These are phyloP conservation scores for Ligdia adustata DNA, from an alignment of 2,888 invertebrate species.

Conservation along the genomic window DNA sequence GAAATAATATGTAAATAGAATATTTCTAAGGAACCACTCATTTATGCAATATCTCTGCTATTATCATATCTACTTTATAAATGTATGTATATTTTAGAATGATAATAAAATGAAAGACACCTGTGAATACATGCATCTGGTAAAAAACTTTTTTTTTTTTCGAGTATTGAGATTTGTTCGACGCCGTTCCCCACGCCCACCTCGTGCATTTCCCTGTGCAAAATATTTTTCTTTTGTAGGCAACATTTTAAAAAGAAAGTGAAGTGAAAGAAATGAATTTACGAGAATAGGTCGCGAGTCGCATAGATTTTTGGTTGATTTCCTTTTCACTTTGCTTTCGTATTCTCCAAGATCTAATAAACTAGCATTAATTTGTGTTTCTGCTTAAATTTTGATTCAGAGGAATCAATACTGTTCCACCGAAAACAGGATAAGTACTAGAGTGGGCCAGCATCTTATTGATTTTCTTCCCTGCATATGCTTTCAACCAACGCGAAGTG, in stretches of 20 bases:
- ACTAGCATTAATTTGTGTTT: slow-evolving; percentile 77
- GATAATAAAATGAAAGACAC: too few relatives aligned
- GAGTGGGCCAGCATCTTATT: slow-evolving; percentile 83
- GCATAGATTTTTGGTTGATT: slow-evolving; percentile 84
- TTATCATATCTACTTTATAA: too few relatives aligned
- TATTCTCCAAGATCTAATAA: slow-evolving; percentile 81
- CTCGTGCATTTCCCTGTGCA: too few relatives aligned
- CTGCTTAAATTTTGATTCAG: slow-evolving; percentile 75
- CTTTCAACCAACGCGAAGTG: slow-evolving; percentile 83
- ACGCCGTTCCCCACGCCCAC: too few relatives aligned
- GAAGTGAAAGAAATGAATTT: slow-evolving; percentile 83
- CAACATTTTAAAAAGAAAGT: slow-evolving; percentile 82
- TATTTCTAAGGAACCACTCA: too few relatives aligned
- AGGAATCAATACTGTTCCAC: slow-evolving; percentile 64
- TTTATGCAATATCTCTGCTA: too few relatives aligned
- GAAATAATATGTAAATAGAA: too few relatives aligned
- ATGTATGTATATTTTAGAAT: too few relatives aligned
- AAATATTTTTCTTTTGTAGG: too few relatives aligned
- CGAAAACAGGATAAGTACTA: slow-evolving; percentile 76
- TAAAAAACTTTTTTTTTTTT: too few relatives aligned
- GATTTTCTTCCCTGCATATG: slow-evolving; percentile 84
- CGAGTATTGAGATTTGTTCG: too few relatives aligned
- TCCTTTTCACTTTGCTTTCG: slow-evolving; percentile 83
- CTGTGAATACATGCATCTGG: too few relatives aligned
- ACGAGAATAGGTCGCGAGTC: slow-evolving; percentile 83